Evolutionary conservation across 2,113 vertebrate genomes (phyloP).

Genomic region (Scortum barcoo): DNA sequence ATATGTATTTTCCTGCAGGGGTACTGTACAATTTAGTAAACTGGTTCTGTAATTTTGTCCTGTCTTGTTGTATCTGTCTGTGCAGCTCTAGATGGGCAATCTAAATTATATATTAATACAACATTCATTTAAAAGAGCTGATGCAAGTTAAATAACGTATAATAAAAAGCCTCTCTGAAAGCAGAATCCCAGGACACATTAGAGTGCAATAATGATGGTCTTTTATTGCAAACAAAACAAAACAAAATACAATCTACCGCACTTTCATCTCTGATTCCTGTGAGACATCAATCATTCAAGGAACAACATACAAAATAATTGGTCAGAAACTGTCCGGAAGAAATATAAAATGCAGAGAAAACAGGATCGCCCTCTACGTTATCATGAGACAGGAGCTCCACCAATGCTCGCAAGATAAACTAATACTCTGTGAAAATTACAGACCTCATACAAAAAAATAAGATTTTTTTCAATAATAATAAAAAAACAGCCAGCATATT

Average conservation of each 20-base stretch:
- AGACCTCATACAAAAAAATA: constrained; percentile 81
- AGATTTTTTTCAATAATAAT: constrained; percentile 61
- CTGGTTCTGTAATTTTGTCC: neutral
- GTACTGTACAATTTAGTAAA: neutral
- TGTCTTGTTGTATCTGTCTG: neutral
- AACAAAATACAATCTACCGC: constrained; percentile 73
- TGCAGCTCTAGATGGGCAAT: neutral
- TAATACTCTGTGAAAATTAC: constrained; percentile 73
- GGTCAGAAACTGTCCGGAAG: constrained; percentile 72
- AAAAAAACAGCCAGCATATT: constrained; percentile 81
- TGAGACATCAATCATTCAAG: constrained; percentile 72
- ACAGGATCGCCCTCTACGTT: constrained; percentile 47
- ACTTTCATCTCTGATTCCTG: constrained; percentile 71
- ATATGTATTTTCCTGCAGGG: neutral
- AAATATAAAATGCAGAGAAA: constrained; percentile 73
- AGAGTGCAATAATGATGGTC: constrained; percentile 61
- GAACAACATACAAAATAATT: constrained; percentile 78
- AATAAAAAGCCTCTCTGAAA: constrained; percentile 22
- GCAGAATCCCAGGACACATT: constrained; percentile 41
- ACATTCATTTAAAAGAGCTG: neutral
- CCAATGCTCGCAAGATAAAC: constrained; percentile 48
- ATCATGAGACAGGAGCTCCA: constrained; percentile 38
- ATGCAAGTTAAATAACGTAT: neutral
- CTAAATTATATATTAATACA: neutral
- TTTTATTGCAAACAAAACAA: constrained; percentile 82